A percentile compares a stretch with the other conserved stretches of the same genome.
Conservation (phyloP, 2,888 invertebrate genomes). For the Linyphia triangularis region DNA sequence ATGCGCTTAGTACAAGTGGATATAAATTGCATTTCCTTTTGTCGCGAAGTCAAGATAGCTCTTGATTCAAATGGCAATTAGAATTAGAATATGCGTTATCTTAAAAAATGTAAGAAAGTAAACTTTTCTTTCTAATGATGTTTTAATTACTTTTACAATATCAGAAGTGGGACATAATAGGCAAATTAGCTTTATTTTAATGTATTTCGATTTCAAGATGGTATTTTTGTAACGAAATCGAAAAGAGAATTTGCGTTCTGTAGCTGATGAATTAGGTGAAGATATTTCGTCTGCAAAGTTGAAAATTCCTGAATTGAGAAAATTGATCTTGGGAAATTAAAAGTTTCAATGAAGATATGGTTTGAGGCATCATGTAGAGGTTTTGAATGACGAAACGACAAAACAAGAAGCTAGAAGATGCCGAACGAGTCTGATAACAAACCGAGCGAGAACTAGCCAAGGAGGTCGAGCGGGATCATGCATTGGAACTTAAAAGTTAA, state of each 20-base stretch:
- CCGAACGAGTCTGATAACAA: neutral
- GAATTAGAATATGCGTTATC: too few relatives aligned
- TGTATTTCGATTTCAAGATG: neutral
- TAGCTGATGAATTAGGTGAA: neutral
- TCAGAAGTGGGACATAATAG: neutral
- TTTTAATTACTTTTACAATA: neutral
- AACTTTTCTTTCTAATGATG: too few relatives aligned
- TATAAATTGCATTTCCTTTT: too few relatives aligned
- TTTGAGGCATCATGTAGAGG: neutral
- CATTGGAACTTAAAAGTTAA: neutral
- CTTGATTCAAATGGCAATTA: too few relatives aligned
- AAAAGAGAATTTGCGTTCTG: neutral
- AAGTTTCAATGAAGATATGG: neutral
- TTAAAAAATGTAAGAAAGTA: too few relatives aligned
- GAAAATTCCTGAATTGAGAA: neutral
- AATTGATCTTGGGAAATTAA: neutral
- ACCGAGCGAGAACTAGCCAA: neutral
- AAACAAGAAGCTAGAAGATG: neutral
- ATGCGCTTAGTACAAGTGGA: too few relatives aligned
- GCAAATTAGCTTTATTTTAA: neutral
- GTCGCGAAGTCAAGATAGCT: too few relatives aligned
- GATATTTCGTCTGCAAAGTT: neutral
- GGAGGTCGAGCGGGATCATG: neutral
- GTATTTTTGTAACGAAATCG: neutral
- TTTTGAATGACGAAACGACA: too few relatives aligned